Evolutionary conservation across 53 echinoderm and acorn worm species (phyloP).

Genomic region (Arbacia lixula): DNA sequence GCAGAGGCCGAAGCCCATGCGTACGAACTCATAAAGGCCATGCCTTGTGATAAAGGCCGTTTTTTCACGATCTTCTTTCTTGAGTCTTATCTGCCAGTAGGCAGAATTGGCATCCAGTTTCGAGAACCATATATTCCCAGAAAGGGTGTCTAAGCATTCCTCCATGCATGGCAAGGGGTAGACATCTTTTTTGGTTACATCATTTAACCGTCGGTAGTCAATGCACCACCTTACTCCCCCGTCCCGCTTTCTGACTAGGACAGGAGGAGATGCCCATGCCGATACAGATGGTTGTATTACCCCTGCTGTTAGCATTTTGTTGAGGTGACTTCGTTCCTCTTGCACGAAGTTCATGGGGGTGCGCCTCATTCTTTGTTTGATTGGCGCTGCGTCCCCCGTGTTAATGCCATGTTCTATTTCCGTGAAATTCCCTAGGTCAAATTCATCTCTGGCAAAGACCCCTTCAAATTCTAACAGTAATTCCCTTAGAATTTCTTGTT

Average conservation of each 20-base stretch:
- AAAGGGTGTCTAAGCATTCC: slow-evolving; percentile 67
- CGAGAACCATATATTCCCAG: slow-evolving; percentile 54
- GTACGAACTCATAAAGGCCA: slow-evolving; percentile 53
- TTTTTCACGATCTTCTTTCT: slow-evolving; percentile 57
- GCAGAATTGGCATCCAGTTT: slow-evolving; percentile 52
- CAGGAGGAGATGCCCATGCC: slow-evolving; percentile 12
- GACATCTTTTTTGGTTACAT: slow-evolving; percentile 65
- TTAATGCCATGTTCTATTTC: slow-evolving; percentile 36
- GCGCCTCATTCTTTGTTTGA: slow-evolving; percentile 58
- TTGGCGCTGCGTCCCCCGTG: slow-evolving; percentile 42
- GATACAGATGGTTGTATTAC: background rate
- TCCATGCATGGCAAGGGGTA: slow-evolving; percentile 74
- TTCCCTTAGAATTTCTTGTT: too few relatives aligned
- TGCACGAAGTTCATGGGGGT: slow-evolving; percentile 56
- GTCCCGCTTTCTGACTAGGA: slow-evolving; percentile 6
- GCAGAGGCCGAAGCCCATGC: slow-evolving; percentile 66
- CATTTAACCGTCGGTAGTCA: slow-evolving; percentile 58
- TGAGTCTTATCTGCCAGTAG: slow-evolving; percentile 64
- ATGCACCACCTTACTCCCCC: slow-evolving; percentile 24
- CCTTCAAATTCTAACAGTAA: slow-evolving; percentile 19
- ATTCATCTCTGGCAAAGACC: slow-evolving; percentile 28
- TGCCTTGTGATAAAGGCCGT: slow-evolving; percentile 66
- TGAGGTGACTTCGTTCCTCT: slow-evolving; percentile 6
- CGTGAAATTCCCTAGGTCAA: slow-evolving; percentile 33
- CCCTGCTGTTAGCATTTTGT: background rate